Evolutionary conservation across 2,797 vertebrate genomes (phyloP).

Genomic region (Molossus molossus): DNA sequence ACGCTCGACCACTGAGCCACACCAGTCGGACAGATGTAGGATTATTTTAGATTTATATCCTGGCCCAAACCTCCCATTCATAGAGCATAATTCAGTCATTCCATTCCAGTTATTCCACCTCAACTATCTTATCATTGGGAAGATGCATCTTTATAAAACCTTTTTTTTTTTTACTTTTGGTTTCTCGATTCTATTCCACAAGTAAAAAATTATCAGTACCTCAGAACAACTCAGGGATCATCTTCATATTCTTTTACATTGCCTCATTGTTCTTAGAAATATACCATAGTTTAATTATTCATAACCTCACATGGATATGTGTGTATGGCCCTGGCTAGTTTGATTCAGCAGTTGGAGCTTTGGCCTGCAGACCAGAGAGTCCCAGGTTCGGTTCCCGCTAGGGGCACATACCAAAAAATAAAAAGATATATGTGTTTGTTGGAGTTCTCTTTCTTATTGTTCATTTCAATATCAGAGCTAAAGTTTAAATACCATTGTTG

Average conservation of each 20-base stretch:
- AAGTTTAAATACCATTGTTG: slow-evolving; percentile 64
- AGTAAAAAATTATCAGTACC: not conserved
- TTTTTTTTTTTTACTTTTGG: not conserved
- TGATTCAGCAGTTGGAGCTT: no score
- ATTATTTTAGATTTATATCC: slow-evolving; percentile 1
- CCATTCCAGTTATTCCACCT: not conserved
- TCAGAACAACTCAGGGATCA: not conserved
- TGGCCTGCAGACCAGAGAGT: no score
- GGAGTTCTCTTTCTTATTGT: slow-evolving; percentile 18
- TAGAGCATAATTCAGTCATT: not conserved
- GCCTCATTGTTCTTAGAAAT: not conserved
- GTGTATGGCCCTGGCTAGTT: not conserved
- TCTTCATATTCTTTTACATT: slow-evolving; percentile 14
- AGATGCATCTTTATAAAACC: not conserved
- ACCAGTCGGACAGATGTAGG: not conserved
- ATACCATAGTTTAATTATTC: not conserved
- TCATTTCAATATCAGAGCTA: slow-evolving; percentile 65
- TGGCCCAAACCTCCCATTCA: not conserved
- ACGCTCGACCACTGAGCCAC: no score
- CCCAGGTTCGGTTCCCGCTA: no score
- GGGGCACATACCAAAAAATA: no score
- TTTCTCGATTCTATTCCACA: not conserved
- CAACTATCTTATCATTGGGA: not conserved
- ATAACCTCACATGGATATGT: not conserved
- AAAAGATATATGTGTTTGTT: not conserved